A percentile compares a stretch with the other conserved stretches of the same genome.
Evolutionary conservation across 2,113 vertebrate genomes (phyloP).

Genomic region (Aegithalos caudatus): DNA sequence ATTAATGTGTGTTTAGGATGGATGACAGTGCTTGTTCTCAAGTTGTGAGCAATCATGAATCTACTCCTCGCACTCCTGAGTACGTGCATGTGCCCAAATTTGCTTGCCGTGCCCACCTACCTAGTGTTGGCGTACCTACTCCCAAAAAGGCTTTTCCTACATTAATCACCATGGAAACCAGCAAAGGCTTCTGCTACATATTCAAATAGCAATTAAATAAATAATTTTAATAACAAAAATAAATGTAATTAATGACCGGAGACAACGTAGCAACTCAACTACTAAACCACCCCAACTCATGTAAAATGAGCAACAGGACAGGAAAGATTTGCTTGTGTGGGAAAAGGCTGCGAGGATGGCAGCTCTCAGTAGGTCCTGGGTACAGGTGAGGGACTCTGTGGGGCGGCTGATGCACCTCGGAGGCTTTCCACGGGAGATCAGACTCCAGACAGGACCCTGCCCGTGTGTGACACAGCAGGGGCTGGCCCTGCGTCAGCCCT

Average conservation of each 20-base stretch:
- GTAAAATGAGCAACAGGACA: accelerated
- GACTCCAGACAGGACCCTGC: accelerated
- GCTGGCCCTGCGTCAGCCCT: background rate
- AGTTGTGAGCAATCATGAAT: accelerated
- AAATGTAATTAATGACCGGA: background rate
- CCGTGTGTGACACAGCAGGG: accelerated
- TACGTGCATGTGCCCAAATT: background rate
- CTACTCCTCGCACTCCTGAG: background rate
- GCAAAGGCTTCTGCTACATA: background rate
- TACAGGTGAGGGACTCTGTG: background rate
- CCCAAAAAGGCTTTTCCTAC: background rate
- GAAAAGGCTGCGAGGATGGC: background rate
- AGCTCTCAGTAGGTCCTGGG: background rate
- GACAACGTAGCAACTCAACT: accelerated
- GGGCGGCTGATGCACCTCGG: accelerated
- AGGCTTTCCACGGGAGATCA: accelerated
- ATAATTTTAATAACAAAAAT: background rate
- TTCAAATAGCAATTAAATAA: background rate
- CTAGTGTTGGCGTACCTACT: background rate
- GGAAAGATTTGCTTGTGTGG: accelerated
- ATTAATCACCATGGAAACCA: slow-evolving; percentile 2
- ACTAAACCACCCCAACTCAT: background rate
- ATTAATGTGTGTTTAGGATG: background rate
- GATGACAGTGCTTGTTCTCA: background rate
- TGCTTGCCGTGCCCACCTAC: background rate